Conservation (phyloP, 2,113 vertebrate species). For the Aegypius monachus region DNA sequence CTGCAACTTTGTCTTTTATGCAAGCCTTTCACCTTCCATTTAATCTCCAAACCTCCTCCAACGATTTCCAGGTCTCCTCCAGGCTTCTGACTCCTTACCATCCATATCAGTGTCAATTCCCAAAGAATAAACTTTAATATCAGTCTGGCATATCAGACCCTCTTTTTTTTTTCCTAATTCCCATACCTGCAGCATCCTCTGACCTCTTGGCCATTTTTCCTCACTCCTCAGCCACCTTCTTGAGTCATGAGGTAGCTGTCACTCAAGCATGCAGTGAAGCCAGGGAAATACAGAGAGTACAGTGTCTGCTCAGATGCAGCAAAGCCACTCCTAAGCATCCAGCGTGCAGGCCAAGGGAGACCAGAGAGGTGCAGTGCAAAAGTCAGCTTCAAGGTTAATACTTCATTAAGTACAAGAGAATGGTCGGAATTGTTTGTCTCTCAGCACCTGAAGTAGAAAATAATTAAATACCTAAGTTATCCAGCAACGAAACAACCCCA, state of each 20-base stretch:
- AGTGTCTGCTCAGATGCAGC: not conserved
- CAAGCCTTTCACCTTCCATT: not conserved
- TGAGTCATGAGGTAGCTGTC: not conserved
- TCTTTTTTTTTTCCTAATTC: not conserved
- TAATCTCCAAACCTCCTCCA: not conserved
- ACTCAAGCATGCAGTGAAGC: not conserved
- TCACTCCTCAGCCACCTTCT: not conserved
- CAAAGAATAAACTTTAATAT: not conserved
- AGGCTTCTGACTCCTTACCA: not conserved
- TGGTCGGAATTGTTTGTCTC: not conserved
- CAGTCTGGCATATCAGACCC: not conserved
- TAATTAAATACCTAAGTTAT: not conserved
- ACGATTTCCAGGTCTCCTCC: not conserved
- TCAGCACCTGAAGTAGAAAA: not conserved
- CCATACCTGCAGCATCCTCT: not conserved
- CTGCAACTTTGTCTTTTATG: not conserved
- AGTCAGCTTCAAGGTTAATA: not conserved
- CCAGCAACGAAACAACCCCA: not conserved
- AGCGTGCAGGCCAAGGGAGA: not conserved
- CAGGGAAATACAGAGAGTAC: not conserved
- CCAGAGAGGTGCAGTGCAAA: not conserved
- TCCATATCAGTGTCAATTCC: not conserved
- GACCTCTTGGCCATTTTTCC: not conserved
- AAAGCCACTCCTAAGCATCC: not conserved
- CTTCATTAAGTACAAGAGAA: not conserved